Percentiles rank a stretch among this genome's conserved stretches.
Conservation (phyloP, 2,113 vertebrate species). For the Hemibagrus wyckioides region DNA sequence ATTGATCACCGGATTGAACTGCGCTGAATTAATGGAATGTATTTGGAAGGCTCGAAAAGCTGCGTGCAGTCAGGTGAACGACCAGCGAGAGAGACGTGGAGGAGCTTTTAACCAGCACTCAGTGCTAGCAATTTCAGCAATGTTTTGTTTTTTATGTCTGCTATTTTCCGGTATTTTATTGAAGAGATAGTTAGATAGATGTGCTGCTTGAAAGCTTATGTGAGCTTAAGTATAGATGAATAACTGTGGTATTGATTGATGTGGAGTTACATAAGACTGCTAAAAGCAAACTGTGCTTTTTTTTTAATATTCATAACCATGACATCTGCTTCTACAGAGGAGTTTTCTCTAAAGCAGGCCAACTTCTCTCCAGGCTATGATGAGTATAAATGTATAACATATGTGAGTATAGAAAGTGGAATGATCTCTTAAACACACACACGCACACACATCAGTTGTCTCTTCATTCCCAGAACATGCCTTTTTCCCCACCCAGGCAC, state of each 20-base stretch:
- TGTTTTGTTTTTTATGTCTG: background rate
- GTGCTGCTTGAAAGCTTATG: constrained; percentile 31
- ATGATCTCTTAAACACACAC: background rate
- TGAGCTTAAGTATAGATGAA: constrained; percentile 18
- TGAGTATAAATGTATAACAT: constrained; percentile 8
- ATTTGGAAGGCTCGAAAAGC: constrained; percentile 36
- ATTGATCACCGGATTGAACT: constrained; percentile 32
- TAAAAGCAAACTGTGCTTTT: constrained; percentile 7
- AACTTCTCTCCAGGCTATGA: background rate
- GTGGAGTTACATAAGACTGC: constrained; percentile 22
- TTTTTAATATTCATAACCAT: constrained; percentile 12
- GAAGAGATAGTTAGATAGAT: constrained; percentile 21
- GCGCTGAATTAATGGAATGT: constrained; percentile 43
- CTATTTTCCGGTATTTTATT: constrained; percentile 31
- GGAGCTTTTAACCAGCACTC: constrained; percentile 43
- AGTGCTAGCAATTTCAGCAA: background rate
- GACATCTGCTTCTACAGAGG: constrained; percentile 15
- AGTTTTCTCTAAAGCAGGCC: constrained; percentile 15
- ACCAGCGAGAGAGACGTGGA: constrained; percentile 4
- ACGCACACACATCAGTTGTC: background rate
- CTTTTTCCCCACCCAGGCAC: background rate
- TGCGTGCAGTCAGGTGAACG: constrained; percentile 14
- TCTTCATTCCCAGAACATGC: background rate
- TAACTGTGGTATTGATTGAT: constrained; percentile 30
- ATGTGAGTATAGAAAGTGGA: constrained; percentile 15